Evolutionary conservation across 2,113 vertebrate species (phyloP), one percentile per base, ranked within the genome.

Genomic region (Riparia riparia): DNA sequence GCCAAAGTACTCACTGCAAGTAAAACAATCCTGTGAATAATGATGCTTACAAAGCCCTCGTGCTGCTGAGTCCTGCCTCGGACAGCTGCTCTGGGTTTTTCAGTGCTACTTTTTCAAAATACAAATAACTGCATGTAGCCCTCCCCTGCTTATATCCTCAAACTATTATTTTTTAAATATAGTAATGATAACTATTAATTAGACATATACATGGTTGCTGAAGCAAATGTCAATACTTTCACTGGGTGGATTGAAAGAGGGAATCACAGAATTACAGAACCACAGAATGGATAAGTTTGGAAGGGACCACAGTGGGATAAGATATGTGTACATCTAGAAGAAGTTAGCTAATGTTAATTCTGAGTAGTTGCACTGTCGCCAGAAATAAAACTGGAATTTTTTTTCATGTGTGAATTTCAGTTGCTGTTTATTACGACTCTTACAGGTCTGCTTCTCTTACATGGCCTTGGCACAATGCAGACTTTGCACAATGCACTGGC

Each of bases 1-100:
- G 93, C 91, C 97, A 98, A 47, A 95, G 54, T 14, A 42, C 69
- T 47, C 53, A 2, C 19, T 97, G 98, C 98, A 98, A 98, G 97
- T 97, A 86, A 50, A 97, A 86, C 37, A 49, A 7, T 80, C 91
- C 57, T 12, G 17, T 58, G 47, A 54, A 26, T 71, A 56, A 34
- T 50, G 74, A 10, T 60, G 9, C 24, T 66, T 51, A 45, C 56
- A 49, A 60, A 82, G 56, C 41, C 37, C 53, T 65, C 21, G 31
- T 2, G 2, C 53, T 77, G 12, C 44, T 3, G 0, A 41, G 39
- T 10, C 34, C 64, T 68, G 86, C 53, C 64, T 44, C 60, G 69
- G 10, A 25, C 1, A 12, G 14, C 45, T 66, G 57, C 8, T 63
- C 63, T 89, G 25, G 17, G 3, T 4, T 78, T 73, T 74, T 57